These are phyloP conservation scores for Hystrix brachyura DNA, from an alignment of 2,113 vertebrate species.

Conservation along the genomic window DNA sequence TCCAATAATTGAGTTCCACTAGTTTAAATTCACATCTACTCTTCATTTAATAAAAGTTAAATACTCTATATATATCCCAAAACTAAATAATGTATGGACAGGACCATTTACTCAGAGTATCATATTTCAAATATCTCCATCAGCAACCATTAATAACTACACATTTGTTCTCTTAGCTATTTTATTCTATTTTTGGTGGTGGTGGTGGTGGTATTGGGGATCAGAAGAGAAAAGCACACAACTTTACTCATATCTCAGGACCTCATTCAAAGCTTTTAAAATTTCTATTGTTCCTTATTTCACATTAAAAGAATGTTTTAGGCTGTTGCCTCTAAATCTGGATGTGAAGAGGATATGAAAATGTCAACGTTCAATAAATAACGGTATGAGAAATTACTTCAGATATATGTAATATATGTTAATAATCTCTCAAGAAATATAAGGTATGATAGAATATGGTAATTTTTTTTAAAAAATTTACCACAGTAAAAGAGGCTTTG, in stretches of 20 bases:
- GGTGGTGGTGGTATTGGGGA: background rate
- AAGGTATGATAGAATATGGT: background rate
- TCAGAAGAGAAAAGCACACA: background rate
- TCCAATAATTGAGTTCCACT: conserved; percentile 79
- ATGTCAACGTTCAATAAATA: background rate
- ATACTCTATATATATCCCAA: conserved; percentile 45
- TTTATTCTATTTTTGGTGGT: background rate
- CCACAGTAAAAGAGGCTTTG: background rate
- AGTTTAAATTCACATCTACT: conserved; percentile 75
- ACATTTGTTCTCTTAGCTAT: background rate
- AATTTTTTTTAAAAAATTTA: background rate
- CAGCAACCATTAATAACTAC: background rate
- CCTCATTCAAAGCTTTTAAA: background rate
- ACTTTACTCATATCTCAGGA: background rate
- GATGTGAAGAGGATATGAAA: background rate
- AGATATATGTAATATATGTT: background rate
- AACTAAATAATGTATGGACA: background rate
- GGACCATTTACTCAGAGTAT: background rate
- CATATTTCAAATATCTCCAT: background rate
- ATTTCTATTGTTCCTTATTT: background rate
- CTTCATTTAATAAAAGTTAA: conserved; percentile 70
- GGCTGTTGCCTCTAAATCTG: background rate
- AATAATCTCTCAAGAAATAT: background rate
- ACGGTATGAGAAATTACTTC: background rate
- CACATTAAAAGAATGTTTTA: background rate